phyloP scores from a whole-genome alignment of 2,113 vertebrate species.

The Patagioenas fasciata region DNA sequence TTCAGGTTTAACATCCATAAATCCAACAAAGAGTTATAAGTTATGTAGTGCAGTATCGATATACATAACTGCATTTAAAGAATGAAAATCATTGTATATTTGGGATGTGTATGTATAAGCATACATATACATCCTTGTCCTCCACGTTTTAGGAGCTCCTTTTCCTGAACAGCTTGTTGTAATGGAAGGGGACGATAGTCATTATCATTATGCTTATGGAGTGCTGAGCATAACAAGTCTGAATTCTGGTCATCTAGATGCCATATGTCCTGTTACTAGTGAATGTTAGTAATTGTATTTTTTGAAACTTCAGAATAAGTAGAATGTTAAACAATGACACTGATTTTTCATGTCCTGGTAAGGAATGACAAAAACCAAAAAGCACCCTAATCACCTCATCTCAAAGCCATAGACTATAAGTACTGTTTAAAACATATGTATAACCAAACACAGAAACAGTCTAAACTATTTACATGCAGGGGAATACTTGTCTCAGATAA shows the following conservation, averaged over 20 bases:
- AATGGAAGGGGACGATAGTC: neutral
- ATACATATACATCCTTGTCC: neutral
- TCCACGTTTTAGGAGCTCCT: neutral
- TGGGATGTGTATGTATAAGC: rapidly evolving
- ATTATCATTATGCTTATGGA: neutral
- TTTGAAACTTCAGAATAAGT: neutral
- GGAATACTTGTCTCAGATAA: neutral
- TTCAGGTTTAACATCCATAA: neutral
- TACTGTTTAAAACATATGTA: neutral
- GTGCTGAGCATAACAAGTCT: neutral
- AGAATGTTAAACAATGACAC: neutral
- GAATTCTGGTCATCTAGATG: neutral
- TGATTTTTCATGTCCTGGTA: neutral
- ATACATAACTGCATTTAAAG: neutral
- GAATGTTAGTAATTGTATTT: neutral
- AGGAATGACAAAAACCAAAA: neutral
- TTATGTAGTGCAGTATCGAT: neutral
- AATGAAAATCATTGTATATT: neutral
- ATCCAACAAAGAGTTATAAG: neutral
- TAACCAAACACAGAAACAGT: neutral
- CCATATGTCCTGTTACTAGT: neutral
- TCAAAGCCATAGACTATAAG: neutral
- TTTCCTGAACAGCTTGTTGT: neutral
- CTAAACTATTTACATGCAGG: neutral
- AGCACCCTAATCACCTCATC: neutral